Conservation (phyloP, 2,888 invertebrate genomes). For the Oligia strigilis region DNA sequence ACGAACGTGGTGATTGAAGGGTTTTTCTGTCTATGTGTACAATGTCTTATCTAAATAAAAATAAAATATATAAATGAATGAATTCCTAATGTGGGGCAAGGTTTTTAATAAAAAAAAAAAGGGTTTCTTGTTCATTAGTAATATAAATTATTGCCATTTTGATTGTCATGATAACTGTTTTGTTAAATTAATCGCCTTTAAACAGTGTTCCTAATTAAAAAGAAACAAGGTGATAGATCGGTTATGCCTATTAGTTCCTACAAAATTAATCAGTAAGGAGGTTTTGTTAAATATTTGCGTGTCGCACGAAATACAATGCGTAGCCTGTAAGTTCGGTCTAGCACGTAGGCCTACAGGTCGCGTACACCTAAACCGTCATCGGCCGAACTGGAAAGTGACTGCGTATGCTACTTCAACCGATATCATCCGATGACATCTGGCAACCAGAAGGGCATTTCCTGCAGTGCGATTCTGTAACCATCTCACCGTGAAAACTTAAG, state of each 20-base stretch:
- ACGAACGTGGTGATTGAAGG: background rate
- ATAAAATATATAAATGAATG: background rate
- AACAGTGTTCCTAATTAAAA: conserved; percentile 10
- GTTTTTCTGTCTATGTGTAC: background rate
- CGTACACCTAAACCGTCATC: background rate
- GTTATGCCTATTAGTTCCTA: conserved; percentile 22
- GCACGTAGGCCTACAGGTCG: background rate
- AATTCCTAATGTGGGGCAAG: no score
- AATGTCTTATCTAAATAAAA: background rate
- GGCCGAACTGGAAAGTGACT: background rate
- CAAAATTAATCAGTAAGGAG: conserved; percentile 7
- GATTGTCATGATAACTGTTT: background rate
- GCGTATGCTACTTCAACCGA: background rate
- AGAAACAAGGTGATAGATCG: conserved; percentile 23
- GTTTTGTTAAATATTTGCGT: conserved; percentile 49
- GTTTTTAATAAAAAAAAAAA: no score
- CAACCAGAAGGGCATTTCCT: no score
- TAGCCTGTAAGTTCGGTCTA: conserved; percentile 15
- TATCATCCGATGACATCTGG: background rate
- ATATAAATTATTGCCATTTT: background rate
- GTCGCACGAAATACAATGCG: conserved; percentile 45
- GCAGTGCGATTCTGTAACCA: no score
- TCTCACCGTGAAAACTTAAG: no score
- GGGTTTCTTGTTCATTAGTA: background rate
- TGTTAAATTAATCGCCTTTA: background rate